Evolutionary conservation across 2,113 vertebrate species (phyloP).

Genomic region (Xiphophorus maculatus): DNA sequence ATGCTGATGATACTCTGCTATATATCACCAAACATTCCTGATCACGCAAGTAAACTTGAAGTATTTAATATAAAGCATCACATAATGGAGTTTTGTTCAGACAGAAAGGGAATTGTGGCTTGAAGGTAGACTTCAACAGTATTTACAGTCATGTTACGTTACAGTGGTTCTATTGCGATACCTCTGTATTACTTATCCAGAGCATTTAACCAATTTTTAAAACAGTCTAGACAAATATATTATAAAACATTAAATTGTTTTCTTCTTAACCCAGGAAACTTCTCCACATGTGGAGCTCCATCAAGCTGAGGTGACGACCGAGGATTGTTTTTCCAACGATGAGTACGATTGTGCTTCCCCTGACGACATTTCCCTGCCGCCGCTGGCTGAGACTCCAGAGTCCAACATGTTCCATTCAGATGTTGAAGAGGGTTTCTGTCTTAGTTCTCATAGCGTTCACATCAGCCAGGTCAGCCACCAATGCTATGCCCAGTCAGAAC

Average conservation of each 20-base stretch:
- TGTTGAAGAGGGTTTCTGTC: conserved; percentile 79
- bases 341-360: conserved; percentile 90
- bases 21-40: not conserved
- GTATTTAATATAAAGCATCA: not conserved
- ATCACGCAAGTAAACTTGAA: not conserved
- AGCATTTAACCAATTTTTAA: not conserved
- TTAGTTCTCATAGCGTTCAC: conserved; percentile 77
- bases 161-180: not conserved
- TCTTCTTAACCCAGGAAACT: conserved; percentile 54
- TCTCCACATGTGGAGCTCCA: conserved; percentile 74
- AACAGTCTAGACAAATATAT: not conserved
- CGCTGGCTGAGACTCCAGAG: conserved; percentile 89
- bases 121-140: not conserved
- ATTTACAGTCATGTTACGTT: not conserved
- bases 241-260: not conserved
- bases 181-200: not conserved
- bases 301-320: conserved; percentile 74
- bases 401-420: conserved; percentile 84
- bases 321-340: conserved; percentile 83
- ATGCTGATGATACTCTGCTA: not conserved
- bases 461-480: conserved; percentile 73
- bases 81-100: not conserved
- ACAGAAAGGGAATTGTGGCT: not conserved
- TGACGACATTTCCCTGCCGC: conserved; percentile 91
- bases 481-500: conserved; percentile 58